Conservation (phyloP, 2,888 invertebrate genomes). For the Apamea crenata region DNA sequence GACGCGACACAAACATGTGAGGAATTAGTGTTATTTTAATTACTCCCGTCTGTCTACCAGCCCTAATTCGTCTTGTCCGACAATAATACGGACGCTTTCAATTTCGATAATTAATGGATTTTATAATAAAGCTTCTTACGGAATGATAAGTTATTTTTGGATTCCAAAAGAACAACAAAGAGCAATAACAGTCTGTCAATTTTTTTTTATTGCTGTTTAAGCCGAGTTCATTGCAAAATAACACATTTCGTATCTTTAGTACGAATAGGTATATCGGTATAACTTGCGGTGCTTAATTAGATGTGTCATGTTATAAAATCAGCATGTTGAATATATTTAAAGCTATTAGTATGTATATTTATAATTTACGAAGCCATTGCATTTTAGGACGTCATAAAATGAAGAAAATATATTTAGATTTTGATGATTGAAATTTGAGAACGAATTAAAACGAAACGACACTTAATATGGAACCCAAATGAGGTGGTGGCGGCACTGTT, state of each 20-base stretch:
- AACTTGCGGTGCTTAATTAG: conserved; percentile 42
- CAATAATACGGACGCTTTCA: conserved; percentile 70
- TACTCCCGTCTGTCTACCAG: conserved; percentile 70
- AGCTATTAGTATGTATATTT: conserved; percentile 43
- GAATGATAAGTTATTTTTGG: conserved; percentile 46
- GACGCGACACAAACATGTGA: conserved; percentile 79
- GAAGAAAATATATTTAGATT: conserved; percentile 26
- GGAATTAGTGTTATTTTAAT: conserved; percentile 82
- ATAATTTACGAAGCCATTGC: conserved; percentile 49
- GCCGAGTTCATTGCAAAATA: conserved; percentile 29
- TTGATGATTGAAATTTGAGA: conserved; percentile 72
- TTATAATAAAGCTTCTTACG: conserved; percentile 68
- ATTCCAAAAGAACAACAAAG: conserved; percentile 40
- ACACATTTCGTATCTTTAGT: conserved; percentile 26
- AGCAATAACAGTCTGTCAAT: conserved; percentile 52
- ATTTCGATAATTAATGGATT: conserved; percentile 76
- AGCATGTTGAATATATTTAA: conserved; percentile 28
- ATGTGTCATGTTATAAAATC: conserved; percentile 44
- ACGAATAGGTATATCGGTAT: conserved; percentile 36
- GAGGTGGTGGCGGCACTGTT: conserved; percentile 73
- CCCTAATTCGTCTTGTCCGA: conserved; percentile 69
- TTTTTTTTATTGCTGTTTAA: conserved; percentile 14
- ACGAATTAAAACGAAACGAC: conserved; percentile 73
- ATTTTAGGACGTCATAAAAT: conserved; percentile 54
- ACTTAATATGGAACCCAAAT: conserved; percentile 75